Base-by-base conservation (phyloP, 2,113 vertebrate genomes). In the Chloroceryle aenea region DNA sequence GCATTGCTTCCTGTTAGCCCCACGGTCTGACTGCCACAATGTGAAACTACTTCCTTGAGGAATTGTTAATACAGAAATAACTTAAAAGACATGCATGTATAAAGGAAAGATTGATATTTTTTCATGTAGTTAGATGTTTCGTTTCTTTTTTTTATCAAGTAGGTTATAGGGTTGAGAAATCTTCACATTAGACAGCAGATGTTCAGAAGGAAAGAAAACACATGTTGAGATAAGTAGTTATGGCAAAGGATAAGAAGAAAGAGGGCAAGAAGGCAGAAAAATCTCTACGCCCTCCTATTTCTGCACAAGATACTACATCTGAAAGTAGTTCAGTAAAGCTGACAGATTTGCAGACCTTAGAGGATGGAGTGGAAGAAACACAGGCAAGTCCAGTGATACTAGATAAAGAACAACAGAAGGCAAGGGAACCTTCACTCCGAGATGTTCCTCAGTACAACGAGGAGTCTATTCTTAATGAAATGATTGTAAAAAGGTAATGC, bases 401-500 rank as follows among this genome's bases (percentile, higher is more conserved):
- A 3, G 52, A 81, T 17, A 71, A 81, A 58, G 93, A 84, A 6
- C 43, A 58, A 20, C 34, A 52, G n/a, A 42, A 13, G 12, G 30
- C 4, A 4, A 16, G 64, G 3, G 68, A 62, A 0, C 40, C 76
- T 55, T 80, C 59, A 25, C 14, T 3, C 9, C 76, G 66, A 6
- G 83, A 68, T 15, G 29, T 40, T 58, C 50, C 58, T n/a, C 36
- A 23, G 0, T 95, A 69, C n/a, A 85, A 89, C 0, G 84, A 98
- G 50, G 97, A 98, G 14, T 96, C 96, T 20, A 0, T 96, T 45
- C 97, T 98, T 58, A 75, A 97, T 36, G 80, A 89, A 34, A 82
- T 99, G 58, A 96, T 98, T 27, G 88, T 99, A 6, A 96, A 98
- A 95, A 99, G 98, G 99, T 99, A 93, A 93, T 89, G 61, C 25